phyloP scores from a whole-genome alignment of 1,140 invertebrate genomes.

The Leucophenga varia region DNA sequence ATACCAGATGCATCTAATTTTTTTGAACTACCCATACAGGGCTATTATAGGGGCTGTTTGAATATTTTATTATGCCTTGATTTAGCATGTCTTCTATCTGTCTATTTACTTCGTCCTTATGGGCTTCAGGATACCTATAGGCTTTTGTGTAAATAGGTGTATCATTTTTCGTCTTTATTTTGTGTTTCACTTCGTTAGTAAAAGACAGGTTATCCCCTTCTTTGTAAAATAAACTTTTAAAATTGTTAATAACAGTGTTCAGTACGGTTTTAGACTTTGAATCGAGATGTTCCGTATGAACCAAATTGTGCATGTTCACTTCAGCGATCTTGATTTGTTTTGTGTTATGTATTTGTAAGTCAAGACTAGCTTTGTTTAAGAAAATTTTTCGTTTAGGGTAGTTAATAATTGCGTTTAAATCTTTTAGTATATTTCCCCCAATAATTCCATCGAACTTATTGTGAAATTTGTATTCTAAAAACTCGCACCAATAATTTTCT shows the following conservation, averaged over 20 bases:
- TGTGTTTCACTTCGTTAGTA: no score
- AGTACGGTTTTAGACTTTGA: no score
- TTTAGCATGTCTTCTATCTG: slow-evolving; percentile 20
- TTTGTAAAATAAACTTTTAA: no score
- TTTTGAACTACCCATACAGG: slow-evolving; percentile 26
- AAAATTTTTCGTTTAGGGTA: no score
- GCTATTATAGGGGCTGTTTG: slow-evolving; percentile 21
- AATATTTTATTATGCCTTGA: slow-evolving; percentile 14
- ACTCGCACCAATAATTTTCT: slow-evolving; percentile 5
- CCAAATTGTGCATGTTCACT: not conserved
- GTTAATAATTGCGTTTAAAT: slow-evolving; percentile 7
- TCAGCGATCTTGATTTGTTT: not conserved
- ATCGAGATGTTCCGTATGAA: not conserved
- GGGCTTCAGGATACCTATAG: slow-evolving; percentile 35
- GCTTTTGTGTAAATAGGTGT: slow-evolving; percentile 28
- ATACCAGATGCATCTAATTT: slow-evolving; percentile 13
- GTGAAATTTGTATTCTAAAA: slow-evolving; percentile 10
- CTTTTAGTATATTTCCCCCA: slow-evolving; percentile 4
- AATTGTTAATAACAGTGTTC: no score
- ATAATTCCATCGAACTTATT: no score
- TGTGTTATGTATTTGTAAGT: no score
- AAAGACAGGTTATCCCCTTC: no score
- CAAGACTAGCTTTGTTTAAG: no score
- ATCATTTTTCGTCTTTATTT: slow-evolving; percentile 2
- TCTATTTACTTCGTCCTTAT: slow-evolving; percentile 23